Conservation (phyloP, 2,113 vertebrate genomes). For the Mobula hypostoma region DNA sequence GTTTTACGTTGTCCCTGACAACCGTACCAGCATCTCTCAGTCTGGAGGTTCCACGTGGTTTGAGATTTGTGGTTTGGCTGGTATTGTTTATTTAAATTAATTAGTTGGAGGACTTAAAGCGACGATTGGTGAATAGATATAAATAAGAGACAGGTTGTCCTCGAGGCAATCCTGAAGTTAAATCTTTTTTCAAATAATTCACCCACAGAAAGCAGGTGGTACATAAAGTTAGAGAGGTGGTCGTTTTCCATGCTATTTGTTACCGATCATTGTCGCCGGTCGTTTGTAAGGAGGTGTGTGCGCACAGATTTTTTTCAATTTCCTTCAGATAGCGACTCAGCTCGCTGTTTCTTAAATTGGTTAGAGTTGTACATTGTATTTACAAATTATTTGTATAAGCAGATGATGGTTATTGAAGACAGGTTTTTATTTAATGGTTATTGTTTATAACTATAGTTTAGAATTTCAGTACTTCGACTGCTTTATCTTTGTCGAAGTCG, state of each 20-base stretch:
- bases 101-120: background rate
- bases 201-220: background rate
- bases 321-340: background rate
- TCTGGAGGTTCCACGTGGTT: background rate
- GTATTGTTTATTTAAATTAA: background rate
- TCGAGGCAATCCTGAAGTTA: background rate
- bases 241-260: background rate
- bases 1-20: background rate
- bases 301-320: background rate
- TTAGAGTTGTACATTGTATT: background rate
- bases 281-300: background rate
- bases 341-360: background rate
- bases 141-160: background rate
- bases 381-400: background rate
- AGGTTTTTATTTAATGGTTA: too few species aligned
- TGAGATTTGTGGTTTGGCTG: too few species aligned
- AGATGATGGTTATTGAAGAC: background rate
- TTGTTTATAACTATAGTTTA: background rate
- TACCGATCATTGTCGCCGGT: too few species aligned
- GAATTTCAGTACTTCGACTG: background rate
- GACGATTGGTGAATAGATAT: background rate
- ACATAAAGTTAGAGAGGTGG: background rate
- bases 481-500: background rate
- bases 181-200: background rate
- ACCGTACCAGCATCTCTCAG: background rate